These are phyloP conservation scores for Penaeus vannamei DNA, from an alignment of 1,140 invertebrate genomes.

Conservation along the genomic window DNA sequence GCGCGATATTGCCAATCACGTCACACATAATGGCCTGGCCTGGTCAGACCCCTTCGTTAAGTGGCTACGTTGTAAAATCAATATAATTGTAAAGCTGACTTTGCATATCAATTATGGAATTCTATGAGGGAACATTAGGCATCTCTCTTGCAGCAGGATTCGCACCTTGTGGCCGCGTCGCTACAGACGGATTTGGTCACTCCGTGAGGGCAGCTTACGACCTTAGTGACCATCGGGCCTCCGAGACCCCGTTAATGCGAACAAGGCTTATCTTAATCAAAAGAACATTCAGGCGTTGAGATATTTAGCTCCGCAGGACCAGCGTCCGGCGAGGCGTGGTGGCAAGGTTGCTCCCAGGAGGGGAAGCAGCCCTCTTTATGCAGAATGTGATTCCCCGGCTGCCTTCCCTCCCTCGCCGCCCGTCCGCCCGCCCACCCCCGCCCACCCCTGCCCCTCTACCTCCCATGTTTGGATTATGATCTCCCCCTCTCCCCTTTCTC, in stretches of 20 bases:
- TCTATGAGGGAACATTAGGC: constrained; percentile 52
- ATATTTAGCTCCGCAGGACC: constrained; percentile 45
- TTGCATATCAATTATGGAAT: constrained; percentile 65
- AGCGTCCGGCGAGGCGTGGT: neutral
- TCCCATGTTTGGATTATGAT: too few relatives aligned
- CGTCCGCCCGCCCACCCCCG: too few relatives aligned
- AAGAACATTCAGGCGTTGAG: constrained; percentile 51
- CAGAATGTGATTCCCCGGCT: constrained; percentile 34
- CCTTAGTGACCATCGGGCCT: neutral
- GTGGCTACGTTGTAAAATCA: constrained; percentile 64
- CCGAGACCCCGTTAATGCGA: constrained; percentile 55
- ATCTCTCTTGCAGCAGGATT: constrained; percentile 7
- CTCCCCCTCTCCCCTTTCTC: too few relatives aligned
- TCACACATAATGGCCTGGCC: constrained; percentile 58
- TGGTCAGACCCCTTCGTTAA: constrained; percentile 62
- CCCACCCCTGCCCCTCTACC: too few relatives aligned
- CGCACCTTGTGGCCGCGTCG: neutral
- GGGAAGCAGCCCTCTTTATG: constrained; percentile 3
- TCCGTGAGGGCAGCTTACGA: constrained; percentile 23
- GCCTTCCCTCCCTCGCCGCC: too few relatives aligned
- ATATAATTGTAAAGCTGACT: constrained; percentile 66
- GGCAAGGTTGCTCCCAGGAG: neutral
- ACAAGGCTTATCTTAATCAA: constrained; percentile 63
- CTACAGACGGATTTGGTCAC: neutral
- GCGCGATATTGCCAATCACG: constrained; percentile 35